Evolutionary conservation across 2,113 vertebrate species (phyloP).

Genomic region (Plestiodon gilberti): DNA sequence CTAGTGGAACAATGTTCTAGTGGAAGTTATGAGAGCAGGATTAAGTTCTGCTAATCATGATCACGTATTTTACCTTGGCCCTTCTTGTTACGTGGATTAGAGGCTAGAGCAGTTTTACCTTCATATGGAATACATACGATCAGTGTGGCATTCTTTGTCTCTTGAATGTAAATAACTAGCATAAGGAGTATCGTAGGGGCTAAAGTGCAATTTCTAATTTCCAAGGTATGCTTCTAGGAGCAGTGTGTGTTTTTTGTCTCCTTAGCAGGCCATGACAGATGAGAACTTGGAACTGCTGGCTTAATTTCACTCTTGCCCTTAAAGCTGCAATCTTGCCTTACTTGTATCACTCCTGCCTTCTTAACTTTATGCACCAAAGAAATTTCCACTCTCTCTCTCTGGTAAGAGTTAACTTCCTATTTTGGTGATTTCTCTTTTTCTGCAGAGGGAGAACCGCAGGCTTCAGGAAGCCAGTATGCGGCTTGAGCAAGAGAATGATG

Average conservation of each 20-base stretch:
- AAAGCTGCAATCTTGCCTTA: conserved; percentile 69
- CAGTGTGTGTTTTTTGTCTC: neutral
- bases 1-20: conserved; percentile 19
- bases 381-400: neutral
- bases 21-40: conserved; percentile 25
- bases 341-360: conserved; percentile 62
- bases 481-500: conserved; percentile 97
- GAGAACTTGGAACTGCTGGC: conserved; percentile 63
- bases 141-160: too few species aligned
- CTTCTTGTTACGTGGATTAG: conserved; percentile 10
- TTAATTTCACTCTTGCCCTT: conserved; percentile 69
- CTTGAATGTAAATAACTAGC: neutral
- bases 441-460: conserved; percentile 95
- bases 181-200: neutral
- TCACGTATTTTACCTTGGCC: conserved; percentile 32
- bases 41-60: conserved; percentile 21
- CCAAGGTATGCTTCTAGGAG: neutral
- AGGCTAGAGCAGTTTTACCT: conserved; percentile 15
- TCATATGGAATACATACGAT: neutral
- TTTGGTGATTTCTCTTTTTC: conserved; percentile 56
- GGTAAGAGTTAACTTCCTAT: conserved; percentile 41
- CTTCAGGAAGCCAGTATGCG: conserved; percentile 98
- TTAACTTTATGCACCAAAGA: neutral
- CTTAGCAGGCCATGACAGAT: neutral
- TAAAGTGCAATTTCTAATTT: conserved; percentile 29